Evolutionary conservation across 2,113 vertebrate genomes (phyloP), one percentile per base, ranked within the genome.

Genomic region (Potamarius usumacintae): DNA sequence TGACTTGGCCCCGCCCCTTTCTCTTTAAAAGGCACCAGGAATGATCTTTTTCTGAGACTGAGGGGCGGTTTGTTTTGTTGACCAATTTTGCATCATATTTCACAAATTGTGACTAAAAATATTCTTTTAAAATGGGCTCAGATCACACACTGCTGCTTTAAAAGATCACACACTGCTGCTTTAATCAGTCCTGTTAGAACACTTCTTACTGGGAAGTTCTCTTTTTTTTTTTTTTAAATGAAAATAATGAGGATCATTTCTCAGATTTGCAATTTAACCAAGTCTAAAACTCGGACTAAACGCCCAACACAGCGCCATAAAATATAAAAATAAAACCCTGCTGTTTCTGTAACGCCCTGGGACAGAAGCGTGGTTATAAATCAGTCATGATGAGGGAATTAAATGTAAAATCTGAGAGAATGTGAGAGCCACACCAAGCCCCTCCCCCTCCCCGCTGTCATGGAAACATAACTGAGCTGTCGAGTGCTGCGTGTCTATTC

Each of bases 401-500:
- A 17, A 71, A 5, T 9, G 17, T 71, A 0, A 71, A 30, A 42
- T 18, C 30, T 7, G 30, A 34, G 69, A 42, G 2, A 8, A 6
- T 10, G 4, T 20, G 7, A 5, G 20, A 22, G 20, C 42, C 17
- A 76, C 72, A 6, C 34, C 20, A 0, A 8, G 15, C 72, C 20
- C 72, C 20, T 22, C 72, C 18, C 72, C 48, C 34, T 22, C 55
- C 9, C 27, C 4, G 79, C 58, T 34, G 78, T 55, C 30, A 62
- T 18, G 20, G 80, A 42, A 82, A 82, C 57, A 3, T 30, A 60
- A 57, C 65, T 9, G 27, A 27, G 42, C n/a, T n/a, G 83, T 76
- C 18, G 15, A 42, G 72, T 22, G 11, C 7, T 30, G 77, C 76
- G 34, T 82, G 90, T 60, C 67, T n/a, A n/a, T 63, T 85, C 77